A percentile compares a stretch with the other conserved stretches of the same genome.
These are phyloP conservation scores for Rhynchotus rufescens DNA, from an alignment of 2,797 vertebrate genomes.

Conservation along the genomic window DNA sequence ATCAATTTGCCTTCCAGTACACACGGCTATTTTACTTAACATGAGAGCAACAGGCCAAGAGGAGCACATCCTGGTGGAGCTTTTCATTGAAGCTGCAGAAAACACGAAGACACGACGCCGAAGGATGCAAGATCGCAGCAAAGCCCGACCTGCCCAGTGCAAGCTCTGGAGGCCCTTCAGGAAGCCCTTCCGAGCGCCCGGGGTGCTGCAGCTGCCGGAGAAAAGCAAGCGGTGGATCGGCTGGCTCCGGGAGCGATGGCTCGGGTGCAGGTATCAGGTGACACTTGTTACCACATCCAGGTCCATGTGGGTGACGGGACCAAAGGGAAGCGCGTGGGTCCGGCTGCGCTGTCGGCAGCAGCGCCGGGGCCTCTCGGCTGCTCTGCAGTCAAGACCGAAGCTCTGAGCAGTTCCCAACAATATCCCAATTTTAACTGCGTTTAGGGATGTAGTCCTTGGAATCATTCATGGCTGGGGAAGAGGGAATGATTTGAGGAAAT, in stretches of 20 bases:
- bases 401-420: background rate
- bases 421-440: background rate
- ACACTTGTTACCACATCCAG: conserved; percentile 24
- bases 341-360: background rate
- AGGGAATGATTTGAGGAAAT: background rate
- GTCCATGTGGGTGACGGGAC: conserved; percentile 41
- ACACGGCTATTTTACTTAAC: background rate
- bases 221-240: background rate
- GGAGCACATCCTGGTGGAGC: background rate
- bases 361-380: background rate
- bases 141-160: background rate
- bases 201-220: background rate
- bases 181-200: background rate
- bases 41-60: background rate
- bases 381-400: background rate
- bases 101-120: background rate
- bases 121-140: background rate
- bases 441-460: background rate
- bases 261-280: background rate
- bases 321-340: background rate
- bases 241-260: conserved; percentile 20
- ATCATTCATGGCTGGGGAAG: background rate
- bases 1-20: background rate
- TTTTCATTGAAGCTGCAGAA: background rate
- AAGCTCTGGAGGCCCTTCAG: background rate